Conservation (phyloP, 2,888 invertebrate genomes). For the Apodemia zela region DNA sequence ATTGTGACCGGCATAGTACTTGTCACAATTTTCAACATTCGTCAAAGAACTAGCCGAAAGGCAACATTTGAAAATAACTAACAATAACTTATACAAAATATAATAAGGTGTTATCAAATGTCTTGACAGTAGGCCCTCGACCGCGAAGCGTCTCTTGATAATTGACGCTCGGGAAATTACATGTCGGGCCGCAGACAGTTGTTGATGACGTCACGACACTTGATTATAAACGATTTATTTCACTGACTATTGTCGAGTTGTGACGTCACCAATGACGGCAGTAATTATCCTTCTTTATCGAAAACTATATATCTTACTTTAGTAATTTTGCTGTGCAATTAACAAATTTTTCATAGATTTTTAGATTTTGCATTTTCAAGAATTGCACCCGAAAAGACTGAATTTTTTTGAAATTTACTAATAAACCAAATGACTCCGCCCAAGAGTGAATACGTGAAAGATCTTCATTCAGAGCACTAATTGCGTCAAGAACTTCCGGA, state of each 20-base stretch:
- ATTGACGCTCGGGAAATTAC: slow-evolving; percentile 79
- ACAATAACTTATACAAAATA: slow-evolving; percentile 31
- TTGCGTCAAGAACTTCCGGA: too few species aligned
- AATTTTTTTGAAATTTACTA: too few species aligned
- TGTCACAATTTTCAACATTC: neutral
- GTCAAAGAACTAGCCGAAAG: neutral
- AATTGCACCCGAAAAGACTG: too few species aligned
- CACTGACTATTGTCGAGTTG: slow-evolving; percentile 42
- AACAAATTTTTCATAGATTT: too few species aligned
- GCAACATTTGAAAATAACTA: neutral
- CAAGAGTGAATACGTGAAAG: too few species aligned
- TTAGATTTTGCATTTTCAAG: too few species aligned
- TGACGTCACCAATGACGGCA: slow-evolving; percentile 8
- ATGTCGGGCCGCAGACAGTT: slow-evolving; percentile 75
- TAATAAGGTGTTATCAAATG: slow-evolving; percentile 65
- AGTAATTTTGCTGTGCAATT: too few species aligned
- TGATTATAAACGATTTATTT: slow-evolving; percentile 79
- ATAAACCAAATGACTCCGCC: too few species aligned
- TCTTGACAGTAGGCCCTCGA: slow-evolving; percentile 61
- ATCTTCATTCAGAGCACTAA: too few species aligned
- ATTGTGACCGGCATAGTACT: too few species aligned
- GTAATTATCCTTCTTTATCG: neutral
- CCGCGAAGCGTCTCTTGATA: slow-evolving; percentile 64
- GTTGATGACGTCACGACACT: slow-evolving; percentile 72
- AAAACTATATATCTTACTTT: neutral